Evolutionary conservation across 2,888 invertebrate genomes (phyloP).

Genomic region (Celastrina argiolus): DNA sequence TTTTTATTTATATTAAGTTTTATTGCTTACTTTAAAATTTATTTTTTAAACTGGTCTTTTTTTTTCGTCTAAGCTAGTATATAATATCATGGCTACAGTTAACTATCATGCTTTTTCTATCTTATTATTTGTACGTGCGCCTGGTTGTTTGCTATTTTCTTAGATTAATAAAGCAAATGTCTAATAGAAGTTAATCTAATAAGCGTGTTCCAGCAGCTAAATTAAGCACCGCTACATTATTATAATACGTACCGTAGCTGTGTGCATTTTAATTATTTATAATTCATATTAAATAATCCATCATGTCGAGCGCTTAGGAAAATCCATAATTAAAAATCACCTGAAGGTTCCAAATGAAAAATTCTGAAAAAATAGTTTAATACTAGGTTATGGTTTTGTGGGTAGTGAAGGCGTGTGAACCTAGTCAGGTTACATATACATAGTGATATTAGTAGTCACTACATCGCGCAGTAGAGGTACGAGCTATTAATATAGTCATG

Average conservation of each 20-base stretch:
- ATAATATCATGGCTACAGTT: background rate
- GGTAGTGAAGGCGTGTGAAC: too few relatives aligned
- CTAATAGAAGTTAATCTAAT: background rate
- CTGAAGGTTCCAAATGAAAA: background rate
- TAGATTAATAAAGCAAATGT: background rate
- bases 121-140: background rate
- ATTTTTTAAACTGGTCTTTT: too few relatives aligned
- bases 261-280: conserved; percentile 6
- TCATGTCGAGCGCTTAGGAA: background rate
- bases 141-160: background rate
- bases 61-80: background rate
- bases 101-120: background rate
- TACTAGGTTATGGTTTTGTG: background rate
- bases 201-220: background rate
- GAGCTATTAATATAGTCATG: too few relatives aligned
- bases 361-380: background rate
- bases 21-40: too few relatives aligned
- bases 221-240: background rate
- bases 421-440: too few relatives aligned
- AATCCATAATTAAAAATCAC: background rate
- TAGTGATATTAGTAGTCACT: too few relatives aligned
- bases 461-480: too few relatives aligned
- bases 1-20: too few relatives aligned
- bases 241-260: conserved; percentile 5
- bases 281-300: background rate